Base-by-base conservation (phyloP, 2,797 vertebrate species). In the Mus spretus region DNA sequence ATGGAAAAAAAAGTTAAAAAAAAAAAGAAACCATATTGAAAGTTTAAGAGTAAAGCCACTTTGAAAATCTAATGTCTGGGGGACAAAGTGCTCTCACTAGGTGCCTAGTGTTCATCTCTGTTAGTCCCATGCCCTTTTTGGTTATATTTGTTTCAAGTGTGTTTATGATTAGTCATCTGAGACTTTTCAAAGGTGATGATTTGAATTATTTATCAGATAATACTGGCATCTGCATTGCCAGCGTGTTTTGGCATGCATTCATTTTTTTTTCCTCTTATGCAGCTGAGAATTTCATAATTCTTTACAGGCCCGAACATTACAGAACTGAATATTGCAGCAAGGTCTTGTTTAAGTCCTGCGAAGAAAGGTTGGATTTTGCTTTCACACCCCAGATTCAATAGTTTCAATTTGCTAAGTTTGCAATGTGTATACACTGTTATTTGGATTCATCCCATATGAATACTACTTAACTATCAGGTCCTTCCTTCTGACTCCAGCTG, bases 121-220 rank as follows among this genome's bases (percentile, higher is more conserved):
- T 50, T 94, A 70, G 3, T 78, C 31, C 22, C n/a, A 53, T 47
- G 15, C 47, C 63, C 2, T 78, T 44, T 44, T n/a, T 90, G 59
- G 59, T 53, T 87, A 34, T 72, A 65, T 86, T 77, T 89, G 31
- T 82, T 86, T 95, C 15, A 44, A 83, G 13, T 63, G 40, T 40
- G 13, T 28, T 94, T 24, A 53, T 28, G 22, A 53, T 77, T 61
- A 28, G 61, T 85, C 63, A 72, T 74, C 82, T 78, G 67, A 94
- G 53, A 86, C 70, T 85, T 96, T 86, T 65, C 37, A n/a, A 31
- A 84, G 61, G 12, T 72, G 75, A 37, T 82, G 3, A 61, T 92
- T 79, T 90, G 44, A 94, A 72, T 75, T 75, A n/a, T 82, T 90
- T 91, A 9, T 72, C 47, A 67, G 37, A 31, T 74, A 83, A 61